Conservation (phyloP, 1,140 invertebrate species). For the Littorina saxatilis region DNA sequence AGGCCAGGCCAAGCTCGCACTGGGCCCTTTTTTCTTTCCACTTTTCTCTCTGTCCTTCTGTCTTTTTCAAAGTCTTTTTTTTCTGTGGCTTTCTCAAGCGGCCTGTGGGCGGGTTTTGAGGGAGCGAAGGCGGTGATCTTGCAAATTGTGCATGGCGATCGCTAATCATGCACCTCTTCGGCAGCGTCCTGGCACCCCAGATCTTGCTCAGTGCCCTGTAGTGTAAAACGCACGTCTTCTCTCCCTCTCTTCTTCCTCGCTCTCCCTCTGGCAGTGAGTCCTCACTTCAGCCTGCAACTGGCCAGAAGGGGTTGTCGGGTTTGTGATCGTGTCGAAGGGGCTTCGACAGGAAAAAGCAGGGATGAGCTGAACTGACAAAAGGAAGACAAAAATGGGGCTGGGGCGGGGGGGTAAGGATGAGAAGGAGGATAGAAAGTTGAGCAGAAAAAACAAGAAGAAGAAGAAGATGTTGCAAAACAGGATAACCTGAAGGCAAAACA, state of each 20-base stretch:
- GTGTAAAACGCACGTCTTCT: too few relatives aligned
- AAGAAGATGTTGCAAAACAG: not conserved
- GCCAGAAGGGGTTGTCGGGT: too few relatives aligned
- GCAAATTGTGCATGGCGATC: constrained; percentile 21
- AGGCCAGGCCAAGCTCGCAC: too few relatives aligned
- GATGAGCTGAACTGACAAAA: too few relatives aligned
- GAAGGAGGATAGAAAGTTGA: not conserved
- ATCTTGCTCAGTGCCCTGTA: not conserved
- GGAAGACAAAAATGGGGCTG: too few relatives aligned
- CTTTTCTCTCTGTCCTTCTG: too few relatives aligned
- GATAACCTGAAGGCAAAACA: not conserved
- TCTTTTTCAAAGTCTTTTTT: too few relatives aligned
- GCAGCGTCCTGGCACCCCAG: not conserved
- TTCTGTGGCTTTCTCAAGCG: too few relatives aligned
- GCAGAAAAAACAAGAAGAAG: not conserved
- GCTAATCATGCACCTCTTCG: not conserved
- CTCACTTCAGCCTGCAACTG: not conserved
- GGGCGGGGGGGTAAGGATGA: not conserved
- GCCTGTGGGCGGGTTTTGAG: not conserved
- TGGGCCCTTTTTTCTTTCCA: too few relatives aligned
- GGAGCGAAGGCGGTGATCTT: constrained; percentile 15
- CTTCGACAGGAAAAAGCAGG: too few relatives aligned
- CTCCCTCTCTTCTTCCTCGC: not conserved
- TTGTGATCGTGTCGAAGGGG: too few relatives aligned
- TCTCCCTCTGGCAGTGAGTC: not conserved